Base-by-base conservation (phyloP, 2,888 invertebrate species). In the Papilio demoleus region DNA sequence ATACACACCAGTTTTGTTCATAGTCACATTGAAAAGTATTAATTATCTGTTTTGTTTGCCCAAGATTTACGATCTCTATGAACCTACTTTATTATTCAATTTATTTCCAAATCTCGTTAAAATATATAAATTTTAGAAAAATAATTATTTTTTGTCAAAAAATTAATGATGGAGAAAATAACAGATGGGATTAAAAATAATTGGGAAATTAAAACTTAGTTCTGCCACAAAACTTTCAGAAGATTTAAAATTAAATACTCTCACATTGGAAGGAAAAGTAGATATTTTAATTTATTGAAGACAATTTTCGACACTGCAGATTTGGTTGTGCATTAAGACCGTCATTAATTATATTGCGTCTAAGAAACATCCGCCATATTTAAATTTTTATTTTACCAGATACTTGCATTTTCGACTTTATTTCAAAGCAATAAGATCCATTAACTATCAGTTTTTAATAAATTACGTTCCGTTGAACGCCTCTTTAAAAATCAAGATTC, bases 391-490 rank as follows among this genome's bases (percentile, higher is more conserved):
- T 65, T 65, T 53, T 11, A 22, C 5, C 22, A 11, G 31, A 31
- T 9, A 9, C 53, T 38, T 38, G 19, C 19, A 38, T 67, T 67
- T 53, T 53, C n/a, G 60, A 69, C 65, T 47, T 65, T 65, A 61
- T 34, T 19, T 19, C 61, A 22, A 45, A 8, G 65, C 4, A 2
- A 27, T 56, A 69, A 69, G 69, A 27, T 61, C 34, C 12, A 38
- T 62, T 36, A 11, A 56, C 9, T 38, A 31, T 34, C 2, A 61
- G 14, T 34, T 56, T 69, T 67, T 65, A 70, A 72, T 70, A 70
- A 68, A 66, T 63, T 70, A 53, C 70, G 73, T 73, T 73, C 70
- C 71, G 68, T 66, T 73, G 66, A 58, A 66, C 68, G 71, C 60
- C 65, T 70, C 64, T 68, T 70, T 71, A 70, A 71, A 71, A 71